phyloP scores from a whole-genome alignment of 2,888 invertebrate genomes.

The Acanthosepion pharaonis region DNA sequence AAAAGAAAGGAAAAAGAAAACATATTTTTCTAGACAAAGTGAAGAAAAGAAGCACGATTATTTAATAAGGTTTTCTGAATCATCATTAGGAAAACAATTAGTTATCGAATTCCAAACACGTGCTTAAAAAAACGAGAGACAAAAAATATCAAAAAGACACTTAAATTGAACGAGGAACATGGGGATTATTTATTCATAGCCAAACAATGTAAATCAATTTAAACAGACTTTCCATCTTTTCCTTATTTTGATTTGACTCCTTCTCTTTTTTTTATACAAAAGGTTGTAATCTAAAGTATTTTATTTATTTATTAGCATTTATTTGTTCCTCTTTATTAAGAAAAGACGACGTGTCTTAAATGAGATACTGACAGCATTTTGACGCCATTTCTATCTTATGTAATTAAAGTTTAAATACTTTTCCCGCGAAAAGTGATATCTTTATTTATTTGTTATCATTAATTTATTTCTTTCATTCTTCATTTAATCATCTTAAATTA shows the following conservation, averaged over 20 bases:
- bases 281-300: not conserved
- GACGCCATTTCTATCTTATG: not conserved
- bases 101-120: not conserved
- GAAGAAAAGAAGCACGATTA: not conserved
- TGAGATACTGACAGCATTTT: constrained; percentile 14
- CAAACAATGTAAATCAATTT: constrained; percentile 21
- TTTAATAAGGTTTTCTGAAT: constrained; percentile 22
- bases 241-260: not conserved
- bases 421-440: not conserved
- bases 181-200: not conserved
- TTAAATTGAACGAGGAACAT: not conserved
- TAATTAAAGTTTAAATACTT: not conserved
- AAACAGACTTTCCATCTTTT: not conserved
- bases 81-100: constrained; percentile 9
- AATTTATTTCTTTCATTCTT: not conserved
- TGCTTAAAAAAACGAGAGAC: not conserved
- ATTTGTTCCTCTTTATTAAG: not conserved
- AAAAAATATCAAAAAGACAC: not conserved
- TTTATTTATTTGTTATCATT: not conserved
- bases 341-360: not conserved
- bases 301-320: not conserved
- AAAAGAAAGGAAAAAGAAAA: not conserved
- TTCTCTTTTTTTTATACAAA: not conserved
- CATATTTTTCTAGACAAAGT: not conserved
- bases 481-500: not conserved